phyloP scores from a whole-genome alignment of 1,140 invertebrate genomes.

The Latrodectus geometricus region DNA sequence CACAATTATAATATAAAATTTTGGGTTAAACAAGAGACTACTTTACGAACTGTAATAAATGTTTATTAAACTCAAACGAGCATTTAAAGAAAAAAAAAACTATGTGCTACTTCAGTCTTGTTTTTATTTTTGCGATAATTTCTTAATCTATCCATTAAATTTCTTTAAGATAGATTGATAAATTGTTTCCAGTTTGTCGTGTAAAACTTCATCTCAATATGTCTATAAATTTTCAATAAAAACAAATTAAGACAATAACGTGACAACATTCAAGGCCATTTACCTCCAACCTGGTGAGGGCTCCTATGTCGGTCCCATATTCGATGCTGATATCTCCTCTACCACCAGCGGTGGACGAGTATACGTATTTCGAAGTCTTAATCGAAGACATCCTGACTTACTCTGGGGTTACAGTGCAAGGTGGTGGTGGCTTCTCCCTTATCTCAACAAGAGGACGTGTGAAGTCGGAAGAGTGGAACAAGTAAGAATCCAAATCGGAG shows the following conservation, averaged over 20 bases:
- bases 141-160: too few relatives aligned
- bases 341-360: slow-evolving; percentile 81
- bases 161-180: too few relatives aligned
- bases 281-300: slow-evolving; percentile 93
- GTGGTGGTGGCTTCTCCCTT: not conserved
- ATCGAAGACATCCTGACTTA: slow-evolving; percentile 70
- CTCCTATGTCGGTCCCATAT: slow-evolving; percentile 90
- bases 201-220: too few relatives aligned
- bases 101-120: too few relatives aligned
- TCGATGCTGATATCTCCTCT: slow-evolving; percentile 91
- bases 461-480: not conserved
- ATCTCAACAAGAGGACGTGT: not conserved
- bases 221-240: too few relatives aligned
- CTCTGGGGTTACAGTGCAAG: not conserved
- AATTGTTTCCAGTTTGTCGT: too few relatives aligned
- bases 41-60: too few relatives aligned
- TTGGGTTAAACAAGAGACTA: too few relatives aligned
- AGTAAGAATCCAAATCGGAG: not conserved
- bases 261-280: slow-evolving; percentile 65
- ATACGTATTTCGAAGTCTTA: slow-evolving; percentile 89
- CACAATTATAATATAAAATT: too few relatives aligned
- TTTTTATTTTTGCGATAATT: too few relatives aligned
- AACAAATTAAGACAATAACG: not conserved
- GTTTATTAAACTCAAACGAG: too few relatives aligned
- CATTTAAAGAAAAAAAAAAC: too few relatives aligned